Evolutionary conservation across 2,113 vertebrate species (phyloP), one percentile per base, ranked within the genome.

Genomic region (Nyctibius bracteatus): DNA sequence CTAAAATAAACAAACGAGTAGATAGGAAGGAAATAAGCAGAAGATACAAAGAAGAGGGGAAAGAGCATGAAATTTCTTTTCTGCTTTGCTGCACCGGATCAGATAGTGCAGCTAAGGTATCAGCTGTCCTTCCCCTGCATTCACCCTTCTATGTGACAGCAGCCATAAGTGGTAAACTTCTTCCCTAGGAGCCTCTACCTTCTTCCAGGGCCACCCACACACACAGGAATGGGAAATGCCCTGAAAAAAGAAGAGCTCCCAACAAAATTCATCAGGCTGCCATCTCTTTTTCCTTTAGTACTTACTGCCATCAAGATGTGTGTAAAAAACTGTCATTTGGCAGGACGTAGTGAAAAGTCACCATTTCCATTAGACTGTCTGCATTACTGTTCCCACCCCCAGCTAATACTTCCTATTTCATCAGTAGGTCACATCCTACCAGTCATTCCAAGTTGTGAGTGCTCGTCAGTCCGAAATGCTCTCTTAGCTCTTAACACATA

Each of bases 331-430:
- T 63, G 19, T 67, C 44, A 22, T 62, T 77, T 52, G 67, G 14
- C 82, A 94, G 65, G 43, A 81, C 1, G 0, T 18, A 43, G 37
- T 68, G 77, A 75, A 54, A 91, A 92, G 61, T 79, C 78, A 84
- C 73, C 14, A 35, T 65, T 96, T 93, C 86, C 11, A 1, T 74
- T 85, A 59, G 37, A 44, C 47, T 22, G 30, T 21, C 88, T 92
- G 57, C 81, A 28, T 81, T 79, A 67, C 16, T 84, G 68, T 79
- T 81, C 52, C 70, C 49, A 94, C 20, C 37, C 28, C 61, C 61
- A 84, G 77, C 65, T 94, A 43, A 55, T 81, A 63, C 55, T 93
- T 83, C 88, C 86, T 89, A 47, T 90, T 90, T 93, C 82, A 92
- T 96, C 75, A 78, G 37, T 71, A 71, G 47, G 55, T 88, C 61